These are phyloP conservation scores for Neodiprion pinetum DNA, from an alignment of 1,140 invertebrate species.

Conservation along the genomic window DNA sequence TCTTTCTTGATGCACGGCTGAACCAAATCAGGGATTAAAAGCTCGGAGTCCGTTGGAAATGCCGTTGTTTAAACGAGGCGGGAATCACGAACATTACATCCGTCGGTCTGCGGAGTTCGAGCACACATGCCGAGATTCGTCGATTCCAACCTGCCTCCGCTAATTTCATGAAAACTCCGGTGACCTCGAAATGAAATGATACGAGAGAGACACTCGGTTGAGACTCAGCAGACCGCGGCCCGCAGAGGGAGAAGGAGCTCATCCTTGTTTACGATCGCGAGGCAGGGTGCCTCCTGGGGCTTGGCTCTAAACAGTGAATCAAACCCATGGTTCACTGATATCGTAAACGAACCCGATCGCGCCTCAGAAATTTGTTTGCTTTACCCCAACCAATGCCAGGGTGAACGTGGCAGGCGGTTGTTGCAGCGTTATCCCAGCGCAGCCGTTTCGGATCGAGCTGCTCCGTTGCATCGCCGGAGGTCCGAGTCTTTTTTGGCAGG, in stretches of 20 bases:
- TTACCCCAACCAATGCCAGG: conserved; percentile 51
- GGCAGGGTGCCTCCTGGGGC: conserved; percentile 1
- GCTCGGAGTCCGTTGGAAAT: no score
- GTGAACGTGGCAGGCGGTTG: conserved; percentile 40
- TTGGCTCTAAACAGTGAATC: background rate
- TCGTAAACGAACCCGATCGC: background rate
- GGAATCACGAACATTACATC: no score
- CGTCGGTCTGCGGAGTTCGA: no score
- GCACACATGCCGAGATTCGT: no score
- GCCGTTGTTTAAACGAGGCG: no score
- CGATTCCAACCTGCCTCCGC: no score
- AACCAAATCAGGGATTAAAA: no score
- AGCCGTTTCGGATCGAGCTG: no score
- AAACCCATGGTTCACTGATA: conserved; percentile 1
- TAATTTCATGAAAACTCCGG: no score
- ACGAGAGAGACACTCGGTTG: background rate
- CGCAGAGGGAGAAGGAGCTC: background rate
- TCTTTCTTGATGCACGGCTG: no score
- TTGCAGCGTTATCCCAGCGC: background rate
- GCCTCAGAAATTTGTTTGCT: conserved; percentile 52
- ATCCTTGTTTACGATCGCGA: background rate
- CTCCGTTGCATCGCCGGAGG: background rate
- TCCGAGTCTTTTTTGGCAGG: background rate
- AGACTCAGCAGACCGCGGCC: background rate
- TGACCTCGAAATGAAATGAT: background rate